phyloP scores from a whole-genome alignment of 2,888 invertebrate species.

The Luperina nickerlii region DNA sequence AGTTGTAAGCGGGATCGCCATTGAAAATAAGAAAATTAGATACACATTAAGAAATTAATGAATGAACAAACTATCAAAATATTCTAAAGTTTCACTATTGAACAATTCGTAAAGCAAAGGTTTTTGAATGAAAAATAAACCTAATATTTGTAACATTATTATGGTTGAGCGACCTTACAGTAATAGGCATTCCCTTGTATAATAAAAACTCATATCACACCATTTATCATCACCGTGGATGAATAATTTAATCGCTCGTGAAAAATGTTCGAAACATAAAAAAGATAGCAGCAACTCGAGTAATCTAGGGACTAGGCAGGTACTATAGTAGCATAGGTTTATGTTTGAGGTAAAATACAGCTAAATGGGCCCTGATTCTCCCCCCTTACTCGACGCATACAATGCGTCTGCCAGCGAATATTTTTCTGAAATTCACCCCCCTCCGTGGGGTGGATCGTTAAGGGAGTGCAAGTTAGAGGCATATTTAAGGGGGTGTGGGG shows the following conservation, averaged over 20 bases:
- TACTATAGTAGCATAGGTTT: slow-evolving; percentile 7
- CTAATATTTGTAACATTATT: neutral
- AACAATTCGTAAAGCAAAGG: neutral
- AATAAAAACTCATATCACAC: slow-evolving; percentile 40
- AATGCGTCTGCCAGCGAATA: slow-evolving; percentile 68
- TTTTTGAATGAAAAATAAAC: neutral
- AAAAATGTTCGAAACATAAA: slow-evolving; percentile 18
- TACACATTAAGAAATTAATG: neutral
- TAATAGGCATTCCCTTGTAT: neutral
- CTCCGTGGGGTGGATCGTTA: slow-evolving; percentile 69
- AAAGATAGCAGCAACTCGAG: neutral
- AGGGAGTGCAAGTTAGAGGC: slow-evolving; percentile 75
- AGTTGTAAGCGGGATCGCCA: too few species aligned
- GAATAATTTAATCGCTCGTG: slow-evolving; percentile 23
- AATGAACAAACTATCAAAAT: neutral
- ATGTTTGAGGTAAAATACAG: slow-evolving; percentile 49
- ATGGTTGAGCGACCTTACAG: slow-evolving; percentile 21
- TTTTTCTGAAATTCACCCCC: slow-evolving; percentile 62
- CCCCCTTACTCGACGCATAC: slow-evolving; percentile 61
- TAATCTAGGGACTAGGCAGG: slow-evolving; percentile 19
- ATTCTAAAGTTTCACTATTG: neutral
- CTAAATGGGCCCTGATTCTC: slow-evolving; percentile 56
- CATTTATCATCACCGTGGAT: slow-evolving; percentile 25
- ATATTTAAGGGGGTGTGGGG: slow-evolving; percentile 78
- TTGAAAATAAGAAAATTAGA: neutral